Evolutionary conservation across 2,797 vertebrate species (phyloP).

Genomic region (Gadopsis marmoratus): DNA sequence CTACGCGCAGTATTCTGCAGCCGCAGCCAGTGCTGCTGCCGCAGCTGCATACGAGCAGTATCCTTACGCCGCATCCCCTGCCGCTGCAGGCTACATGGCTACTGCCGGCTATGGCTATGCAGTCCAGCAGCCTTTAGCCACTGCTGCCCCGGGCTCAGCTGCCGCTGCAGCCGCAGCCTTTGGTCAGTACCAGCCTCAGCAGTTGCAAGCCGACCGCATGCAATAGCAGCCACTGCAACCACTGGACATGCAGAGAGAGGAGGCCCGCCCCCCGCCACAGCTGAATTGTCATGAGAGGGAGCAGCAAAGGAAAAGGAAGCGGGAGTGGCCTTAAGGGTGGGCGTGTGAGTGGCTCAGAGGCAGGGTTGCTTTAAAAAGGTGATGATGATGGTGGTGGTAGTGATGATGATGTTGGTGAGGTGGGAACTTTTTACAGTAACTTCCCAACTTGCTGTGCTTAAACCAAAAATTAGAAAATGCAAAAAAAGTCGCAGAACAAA

Average conservation of each 20-base stretch:
- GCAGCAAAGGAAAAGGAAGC: slow-evolving; percentile 61
- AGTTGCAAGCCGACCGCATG: slow-evolving; percentile 98
- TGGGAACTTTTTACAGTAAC: slow-evolving; percentile 83
- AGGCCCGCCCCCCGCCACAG: slow-evolving; percentile 53
- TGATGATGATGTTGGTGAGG: slow-evolving; percentile 79
- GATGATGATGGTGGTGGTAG: slow-evolving; percentile 67
- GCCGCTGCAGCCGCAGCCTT: slow-evolving; percentile 89
- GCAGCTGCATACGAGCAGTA: slow-evolving; percentile 95
- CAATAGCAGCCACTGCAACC: slow-evolving; percentile 89
- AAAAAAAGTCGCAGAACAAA: slow-evolving; percentile 80
- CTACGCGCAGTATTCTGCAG: slow-evolving; percentile 94
- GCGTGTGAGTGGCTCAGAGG: slow-evolving; percentile 61
- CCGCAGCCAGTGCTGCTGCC: slow-evolving; percentile 86
- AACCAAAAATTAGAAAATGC: slow-evolving; percentile 77
- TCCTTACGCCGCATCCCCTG: slow-evolving; percentile 94
- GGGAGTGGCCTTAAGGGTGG: slow-evolving; percentile 62
- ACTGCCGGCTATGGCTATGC: slow-evolving; percentile 94
- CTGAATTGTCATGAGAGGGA: slow-evolving; percentile 65
- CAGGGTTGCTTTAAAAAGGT: slow-evolving; percentile 73
- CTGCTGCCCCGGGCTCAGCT: slow-evolving; percentile 90
- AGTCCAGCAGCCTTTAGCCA: slow-evolving; percentile 92
- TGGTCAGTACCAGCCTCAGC: slow-evolving; percentile 92
- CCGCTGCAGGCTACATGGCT: slow-evolving; percentile 92
- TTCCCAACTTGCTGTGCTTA: slow-evolving; percentile 90
- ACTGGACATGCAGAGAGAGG: slow-evolving; percentile 70